Base-by-base conservation (phyloP, 2,888 invertebrate genomes). In the Aporophyla lueneburgensis region DNA sequence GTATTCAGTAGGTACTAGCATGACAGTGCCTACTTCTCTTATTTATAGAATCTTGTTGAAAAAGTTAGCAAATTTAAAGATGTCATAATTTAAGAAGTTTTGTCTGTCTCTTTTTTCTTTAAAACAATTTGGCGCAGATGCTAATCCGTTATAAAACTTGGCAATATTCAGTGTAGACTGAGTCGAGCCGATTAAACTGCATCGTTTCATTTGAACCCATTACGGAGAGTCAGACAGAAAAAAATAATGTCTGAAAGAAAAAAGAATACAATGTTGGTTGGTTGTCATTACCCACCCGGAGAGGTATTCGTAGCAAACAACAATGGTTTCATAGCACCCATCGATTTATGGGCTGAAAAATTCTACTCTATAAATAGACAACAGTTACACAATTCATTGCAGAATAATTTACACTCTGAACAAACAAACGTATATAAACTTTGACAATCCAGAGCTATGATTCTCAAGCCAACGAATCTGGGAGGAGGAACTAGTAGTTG, bases 131-230 rank as follows among this genome's bases (percentile, higher is more conserved):
- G 71, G 74, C 74, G 71, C 84, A 74, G 74, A 74, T 74, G 56
- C 56, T 74, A 58, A 82, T 79, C 67, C 56, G 62, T 56, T 71
- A 68, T 54, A 58, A 84, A 80, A 76, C 62, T 80, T 82, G 84
- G 71, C 71, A 83, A 73, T 83, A 72, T 66, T 73, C 33, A 66
- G 58, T 40, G 53, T 62, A 71, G 58, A 68, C 70, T 43, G 54
- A 43, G 66, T 69, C 71, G 54, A 67, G 58, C 16, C 72, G 80
- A 80, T 80, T 80, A 76, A 80, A 80, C 66, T 80, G 69, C 74
- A 81, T 74, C 61, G 70, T 78, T 80, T 78, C 76, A 83, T 84
- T 70, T 84, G 69, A 82, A 72, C 84, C 76, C 75, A 83, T 84
- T 84, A 79, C 68, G 33, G 16, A 69, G 59, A 71, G 66, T 24